Percentiles rank a stretch among this genome's conserved stretches.
Evolutionary conservation across 1,140 invertebrate genomes (phyloP).

Genomic region (Parapsyche elsis): DNA sequence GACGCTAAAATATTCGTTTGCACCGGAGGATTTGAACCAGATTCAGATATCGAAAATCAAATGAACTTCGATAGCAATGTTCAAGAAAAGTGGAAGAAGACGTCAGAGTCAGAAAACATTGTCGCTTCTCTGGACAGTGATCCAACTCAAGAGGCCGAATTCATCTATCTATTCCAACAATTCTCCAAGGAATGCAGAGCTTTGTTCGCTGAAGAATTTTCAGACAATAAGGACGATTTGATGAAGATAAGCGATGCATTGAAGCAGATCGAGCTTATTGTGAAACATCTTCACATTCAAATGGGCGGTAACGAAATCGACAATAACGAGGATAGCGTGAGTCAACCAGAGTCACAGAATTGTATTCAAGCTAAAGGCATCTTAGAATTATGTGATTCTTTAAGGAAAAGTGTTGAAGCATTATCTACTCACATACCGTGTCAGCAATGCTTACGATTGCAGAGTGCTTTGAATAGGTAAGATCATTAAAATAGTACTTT

Average conservation of each 20-base stretch:
- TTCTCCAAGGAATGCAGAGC: constrained; percentile 70
- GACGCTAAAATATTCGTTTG: constrained; percentile 67
- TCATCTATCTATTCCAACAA: constrained; percentile 72
- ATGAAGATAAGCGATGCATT: constrained; percentile 67
- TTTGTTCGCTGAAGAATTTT: constrained; percentile 68
- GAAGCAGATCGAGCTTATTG: constrained; percentile 64
- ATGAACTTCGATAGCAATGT: constrained; percentile 44
- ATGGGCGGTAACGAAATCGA: constrained; percentile 58
- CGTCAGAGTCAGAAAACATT: constrained; percentile 59
- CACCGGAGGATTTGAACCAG: constrained; percentile 47
- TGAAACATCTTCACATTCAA: constrained; percentile 61
- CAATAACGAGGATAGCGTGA: constrained; percentile 35
- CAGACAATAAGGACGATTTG: constrained; percentile 68
- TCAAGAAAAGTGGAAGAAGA: constrained; percentile 53
- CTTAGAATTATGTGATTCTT: constrained; percentile 61
- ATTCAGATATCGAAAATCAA: constrained; percentile 46
- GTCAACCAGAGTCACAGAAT: constrained; percentile 35
- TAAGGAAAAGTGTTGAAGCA: constrained; percentile 64
- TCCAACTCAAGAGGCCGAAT: constrained; percentile 69
- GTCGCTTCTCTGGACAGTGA: constrained; percentile 65
- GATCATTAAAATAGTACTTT: constrained; percentile 29
- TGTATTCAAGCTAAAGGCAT: constrained; percentile 51
- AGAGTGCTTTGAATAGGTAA: constrained; percentile 68
- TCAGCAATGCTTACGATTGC: constrained; percentile 70
- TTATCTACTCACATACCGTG: constrained; percentile 66